Conservation (phyloP, 2,797 vertebrate genomes). For the Mallotus villosus region DNA sequence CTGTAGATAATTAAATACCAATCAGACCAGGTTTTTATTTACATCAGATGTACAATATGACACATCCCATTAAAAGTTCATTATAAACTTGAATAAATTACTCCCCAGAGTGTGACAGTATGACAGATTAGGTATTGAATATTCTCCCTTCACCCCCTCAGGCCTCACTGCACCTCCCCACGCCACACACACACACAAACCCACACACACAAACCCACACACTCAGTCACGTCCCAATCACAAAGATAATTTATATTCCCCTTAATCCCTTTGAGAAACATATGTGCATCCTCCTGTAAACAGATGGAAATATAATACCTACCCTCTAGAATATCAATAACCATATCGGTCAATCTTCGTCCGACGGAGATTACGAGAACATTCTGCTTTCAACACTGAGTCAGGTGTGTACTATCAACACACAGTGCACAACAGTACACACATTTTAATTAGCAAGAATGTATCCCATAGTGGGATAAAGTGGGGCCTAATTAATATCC, state of each 20-base stretch:
- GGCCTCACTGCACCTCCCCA: background rate
- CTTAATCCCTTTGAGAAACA: constrained; percentile 44
- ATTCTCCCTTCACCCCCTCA: constrained; percentile 3
- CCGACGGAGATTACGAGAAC: constrained; percentile 19
- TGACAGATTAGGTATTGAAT: constrained; percentile 30
- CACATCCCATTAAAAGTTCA: constrained; percentile 13
- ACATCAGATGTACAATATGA: background rate
- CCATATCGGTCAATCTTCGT: constrained; percentile 29
- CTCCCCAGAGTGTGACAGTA: constrained; percentile 15
- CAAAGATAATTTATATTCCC: constrained; percentile 27
- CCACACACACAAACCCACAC: too few species aligned
- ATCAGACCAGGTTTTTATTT: background rate
- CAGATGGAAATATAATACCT: constrained; percentile 16
- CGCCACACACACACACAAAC: too few species aligned
- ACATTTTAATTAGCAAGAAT: constrained; percentile 56
- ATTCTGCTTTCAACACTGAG: constrained; percentile 5
- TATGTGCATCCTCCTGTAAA: constrained; percentile 43
- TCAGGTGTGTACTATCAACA: constrained; percentile 4
- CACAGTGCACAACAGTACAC: background rate
- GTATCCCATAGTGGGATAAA: constrained; percentile 37
- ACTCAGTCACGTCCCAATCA: constrained; percentile 20
- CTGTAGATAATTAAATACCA: constrained; percentile 23
- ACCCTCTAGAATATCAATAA: constrained; percentile 44
- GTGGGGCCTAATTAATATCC: constrained; percentile 57
- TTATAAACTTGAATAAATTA: constrained; percentile 21